phyloP scores from a whole-genome alignment of 2,888 invertebrate genomes.

The Pelosia muscerda region DNA sequence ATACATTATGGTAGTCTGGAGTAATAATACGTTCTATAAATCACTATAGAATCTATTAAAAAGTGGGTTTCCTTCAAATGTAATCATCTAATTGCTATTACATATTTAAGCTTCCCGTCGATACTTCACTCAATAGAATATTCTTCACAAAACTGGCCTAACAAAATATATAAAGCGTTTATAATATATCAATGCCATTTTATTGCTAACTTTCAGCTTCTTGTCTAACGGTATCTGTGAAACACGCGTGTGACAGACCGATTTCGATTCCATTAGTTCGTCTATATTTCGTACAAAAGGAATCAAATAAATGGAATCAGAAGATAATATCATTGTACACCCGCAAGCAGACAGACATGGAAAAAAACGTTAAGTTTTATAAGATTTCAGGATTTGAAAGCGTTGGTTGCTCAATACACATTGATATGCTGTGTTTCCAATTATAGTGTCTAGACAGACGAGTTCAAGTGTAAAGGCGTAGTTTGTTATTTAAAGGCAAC shows the following conservation, averaged over 20 bases:
- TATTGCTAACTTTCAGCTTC: constrained; percentile 4
- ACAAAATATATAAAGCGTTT: not conserved
- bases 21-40: no score
- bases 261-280: not conserved
- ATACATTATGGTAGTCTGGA: no score
- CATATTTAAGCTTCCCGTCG: not conserved
- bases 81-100: not conserved
- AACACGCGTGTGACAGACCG: constrained; percentile 4
- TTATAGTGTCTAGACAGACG: constrained; percentile 20
- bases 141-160: not conserved
- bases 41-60: no score
- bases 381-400: constrained; percentile 5
- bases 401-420: not conserved
- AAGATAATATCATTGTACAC: not conserved
- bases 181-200: constrained; percentile 1
- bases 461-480: constrained; percentile 11
- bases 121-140: not conserved
- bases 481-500: constrained; percentile 14
- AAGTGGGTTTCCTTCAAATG: not conserved
- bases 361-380: not conserved
- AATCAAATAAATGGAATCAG: not conserved
- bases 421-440: constrained; percentile 13
- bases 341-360: not conserved
- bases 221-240: constrained; percentile 4
- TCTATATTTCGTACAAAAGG: not conserved